phyloP scores from a whole-genome alignment of 2,888 invertebrate genomes.

The Cephonodes hylas region DNA sequence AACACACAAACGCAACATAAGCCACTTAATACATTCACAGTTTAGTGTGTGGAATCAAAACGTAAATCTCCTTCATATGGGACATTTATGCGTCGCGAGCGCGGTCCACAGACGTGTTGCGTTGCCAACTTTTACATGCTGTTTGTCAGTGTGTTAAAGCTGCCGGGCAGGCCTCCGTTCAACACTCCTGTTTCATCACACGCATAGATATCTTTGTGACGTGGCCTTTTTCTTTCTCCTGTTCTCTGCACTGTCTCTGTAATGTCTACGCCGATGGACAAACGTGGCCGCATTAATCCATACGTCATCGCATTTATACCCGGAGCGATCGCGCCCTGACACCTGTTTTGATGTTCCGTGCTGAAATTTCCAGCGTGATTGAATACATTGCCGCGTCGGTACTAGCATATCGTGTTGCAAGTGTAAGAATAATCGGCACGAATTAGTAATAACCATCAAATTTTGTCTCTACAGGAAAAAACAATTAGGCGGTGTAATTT shows the following conservation, averaged over 20 bases:
- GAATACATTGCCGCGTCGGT: background rate
- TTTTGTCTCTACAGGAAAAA: no score
- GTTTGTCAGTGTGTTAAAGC: background rate
- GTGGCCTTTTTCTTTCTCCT: background rate
- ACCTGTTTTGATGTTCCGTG: background rate
- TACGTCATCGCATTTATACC: background rate
- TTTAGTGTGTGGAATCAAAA: slow-evolving; percentile 14
- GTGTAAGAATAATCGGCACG: background rate
- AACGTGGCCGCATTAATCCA: background rate
- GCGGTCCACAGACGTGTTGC: slow-evolving; percentile 16
- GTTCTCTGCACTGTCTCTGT: background rate
- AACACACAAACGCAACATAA: background rate
- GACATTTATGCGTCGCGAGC: slow-evolving; percentile 23
- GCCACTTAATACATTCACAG: background rate
- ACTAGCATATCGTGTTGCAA: no score
- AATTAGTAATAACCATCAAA: no score
- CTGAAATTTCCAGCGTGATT: background rate
- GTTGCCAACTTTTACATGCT: slow-evolving; percentile 15
- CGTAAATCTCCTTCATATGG: slow-evolving; percentile 24
- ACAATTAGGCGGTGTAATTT: no score
- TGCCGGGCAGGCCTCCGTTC: background rate
- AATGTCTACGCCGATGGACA: background rate
- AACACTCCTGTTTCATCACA: background rate
- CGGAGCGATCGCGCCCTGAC: background rate
- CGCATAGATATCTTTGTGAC: background rate